Base-by-base conservation (phyloP, 2,888 invertebrate species). In the Calliscelio sp. region DNA sequence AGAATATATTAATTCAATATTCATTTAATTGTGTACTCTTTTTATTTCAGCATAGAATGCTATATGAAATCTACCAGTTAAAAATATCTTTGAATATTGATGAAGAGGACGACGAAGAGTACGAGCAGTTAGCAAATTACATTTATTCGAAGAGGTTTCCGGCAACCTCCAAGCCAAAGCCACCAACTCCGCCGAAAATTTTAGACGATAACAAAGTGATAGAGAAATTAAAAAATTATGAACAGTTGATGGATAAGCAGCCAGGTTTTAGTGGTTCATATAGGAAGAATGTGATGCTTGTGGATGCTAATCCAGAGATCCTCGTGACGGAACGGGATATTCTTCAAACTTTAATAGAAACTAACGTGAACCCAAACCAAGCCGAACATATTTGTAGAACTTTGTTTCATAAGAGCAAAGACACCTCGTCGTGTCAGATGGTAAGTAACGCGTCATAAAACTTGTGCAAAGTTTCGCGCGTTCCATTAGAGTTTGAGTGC, bases 21-120 rank as follows among this genome's bases (percentile, higher is more conserved):
- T n/a, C n/a, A n/a, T n/a, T n/a, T n/a, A n/a, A n/a, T n/a, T n/a
- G n/a, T n/a, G n/a, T n/a, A n/a, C n/a, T n/a, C n/a, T n/a, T n/a
- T n/a, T n/a, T n/a, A 41, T 74, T 81, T 25, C 86, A 94, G 94
- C 91, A 92, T 61, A 93, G 91, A 90, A 94, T 94, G 94, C 81
- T 92, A 5, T 89, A 91, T 28, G 93, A 94, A 89, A 91, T 94
- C 20, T 90, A 93, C 53, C 92, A 93, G 66, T 87, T 94, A 25
- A 92, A 93, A 84, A 89, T 90, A 59, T 93, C 93, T 73, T 88
- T 94, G 65, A 93, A 93, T 65, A 90, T 94, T 35, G 88, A 90
- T 5, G 89, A 91, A 2, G 89, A 91, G 0, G 92, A 92, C 1
- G 89, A 91, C 4, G 89, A 89, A 16, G 85, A 90, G 1, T 74